Evolutionary conservation across 30 jellyfish, hydroid and myxozoan genomes (phyloP).

Genomic region (Chironex yamaguchii): DNA sequence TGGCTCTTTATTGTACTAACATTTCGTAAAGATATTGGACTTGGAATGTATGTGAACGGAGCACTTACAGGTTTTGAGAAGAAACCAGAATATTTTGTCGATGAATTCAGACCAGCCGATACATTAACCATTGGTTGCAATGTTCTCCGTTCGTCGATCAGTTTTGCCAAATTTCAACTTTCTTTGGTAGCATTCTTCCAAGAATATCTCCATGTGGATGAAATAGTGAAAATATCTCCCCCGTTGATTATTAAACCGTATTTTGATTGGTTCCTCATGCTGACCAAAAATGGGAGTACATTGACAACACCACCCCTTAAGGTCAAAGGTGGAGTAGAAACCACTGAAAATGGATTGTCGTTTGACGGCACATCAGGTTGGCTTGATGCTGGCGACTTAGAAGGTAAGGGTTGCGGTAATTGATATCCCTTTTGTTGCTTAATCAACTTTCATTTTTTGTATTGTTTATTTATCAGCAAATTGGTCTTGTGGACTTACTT

Average conservation of each 20-base stretch:
- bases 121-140: slow-evolving; percentile 67
- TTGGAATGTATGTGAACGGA: slow-evolving; percentile 46
- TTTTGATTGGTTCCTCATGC: slow-evolving; percentile 67
- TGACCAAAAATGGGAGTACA: slow-evolving; percentile 45
- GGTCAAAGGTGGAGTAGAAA: slow-evolving; percentile 48
- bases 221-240: slow-evolving; percentile 66
- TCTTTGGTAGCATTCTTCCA: slow-evolving; percentile 52
- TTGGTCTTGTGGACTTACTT: too few relatives aligned
- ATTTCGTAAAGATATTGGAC: slow-evolving; percentile 72
- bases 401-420: too few relatives aligned
- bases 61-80: slow-evolving; percentile 60
- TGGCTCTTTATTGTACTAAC: slow-evolving; percentile 57
- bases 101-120: slow-evolving; percentile 15
- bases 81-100: not conserved
- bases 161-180: slow-evolving; percentile 62
- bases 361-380: slow-evolving; percentile 75
- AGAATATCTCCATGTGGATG: slow-evolving; percentile 49
- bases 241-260: slow-evolving; percentile 48
- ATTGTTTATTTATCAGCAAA: too few relatives aligned
- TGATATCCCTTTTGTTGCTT: too few relatives aligned
- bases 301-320: slow-evolving; percentile 59
- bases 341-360: slow-evolving; percentile 61
- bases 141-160: slow-evolving; percentile 10
- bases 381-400: slow-evolving; percentile 50
- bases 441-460: too few relatives aligned